Percentiles rank a stretch among this genome's conserved stretches.
Evolutionary conservation across 1,140 invertebrate genomes (phyloP).

Genomic region (Babylonia areolata): DNA sequence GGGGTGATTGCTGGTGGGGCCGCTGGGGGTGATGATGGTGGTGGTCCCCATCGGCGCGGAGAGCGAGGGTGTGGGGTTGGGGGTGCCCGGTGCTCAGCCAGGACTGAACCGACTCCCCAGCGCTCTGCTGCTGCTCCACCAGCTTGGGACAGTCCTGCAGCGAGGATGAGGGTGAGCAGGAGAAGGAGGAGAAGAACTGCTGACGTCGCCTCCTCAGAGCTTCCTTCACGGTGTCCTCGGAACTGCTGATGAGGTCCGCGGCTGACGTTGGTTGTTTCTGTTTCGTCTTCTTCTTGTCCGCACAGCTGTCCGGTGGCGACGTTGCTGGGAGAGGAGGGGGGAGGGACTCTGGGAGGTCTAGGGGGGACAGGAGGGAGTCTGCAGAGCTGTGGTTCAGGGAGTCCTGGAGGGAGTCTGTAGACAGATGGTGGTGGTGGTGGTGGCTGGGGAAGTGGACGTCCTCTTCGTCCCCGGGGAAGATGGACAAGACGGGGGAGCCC

Average conservation of each 20-base stretch:
- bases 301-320: no score
- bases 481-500: conserved; percentile 8
- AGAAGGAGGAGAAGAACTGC: conserved; percentile 10
- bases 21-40: background rate
- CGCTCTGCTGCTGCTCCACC: background rate
- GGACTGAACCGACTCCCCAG: conserved; percentile 19
- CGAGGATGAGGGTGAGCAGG: no score
- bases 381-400: background rate
- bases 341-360: background rate
- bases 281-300: background rate
- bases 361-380: background rate
- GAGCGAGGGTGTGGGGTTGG: background rate
- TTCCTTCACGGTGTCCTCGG: background rate
- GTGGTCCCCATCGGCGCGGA: no score
- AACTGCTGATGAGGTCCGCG: background rate
- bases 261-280: background rate
- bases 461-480: conserved; percentile 4
- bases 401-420: background rate
- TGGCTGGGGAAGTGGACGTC: conserved; percentile 9
- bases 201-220: background rate
- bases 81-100: conserved; percentile 18
- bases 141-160: conserved; percentile 16
- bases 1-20: background rate
- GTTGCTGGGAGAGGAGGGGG: background rate
- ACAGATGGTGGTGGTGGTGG: background rate